Evolutionary conservation across 2,113 vertebrate species (phyloP).

Genomic region (Antidorcas marsupialis): DNA sequence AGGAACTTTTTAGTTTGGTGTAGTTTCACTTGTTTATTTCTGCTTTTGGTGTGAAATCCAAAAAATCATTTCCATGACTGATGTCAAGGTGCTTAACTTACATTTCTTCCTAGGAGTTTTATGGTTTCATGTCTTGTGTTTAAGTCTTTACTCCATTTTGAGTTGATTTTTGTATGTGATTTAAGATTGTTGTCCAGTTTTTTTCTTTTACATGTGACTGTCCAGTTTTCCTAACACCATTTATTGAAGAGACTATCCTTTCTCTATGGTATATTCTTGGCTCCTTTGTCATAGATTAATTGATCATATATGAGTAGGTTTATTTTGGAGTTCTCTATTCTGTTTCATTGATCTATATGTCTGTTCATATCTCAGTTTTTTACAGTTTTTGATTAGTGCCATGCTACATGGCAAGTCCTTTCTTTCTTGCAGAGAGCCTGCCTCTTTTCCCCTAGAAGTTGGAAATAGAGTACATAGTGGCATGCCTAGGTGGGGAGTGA

Average conservation of each 20-base stretch:
- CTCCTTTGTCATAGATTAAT: not conserved
- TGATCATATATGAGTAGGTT: not conserved
- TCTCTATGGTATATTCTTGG: not conserved
- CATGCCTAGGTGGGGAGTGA: not conserved
- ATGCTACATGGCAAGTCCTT: not conserved
- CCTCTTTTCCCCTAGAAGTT: not conserved
- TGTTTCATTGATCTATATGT: not conserved
- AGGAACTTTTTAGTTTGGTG: not conserved
- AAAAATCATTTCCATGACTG: not conserved
- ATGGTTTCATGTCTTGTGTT: not conserved
- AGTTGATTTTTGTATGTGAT: not conserved
- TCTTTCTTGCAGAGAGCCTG: not conserved
- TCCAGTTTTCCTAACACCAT: not conserved
- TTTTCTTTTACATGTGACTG: not conserved
- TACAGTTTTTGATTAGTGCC: not conserved
- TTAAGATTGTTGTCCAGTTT: not conserved
- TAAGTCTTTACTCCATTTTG: not conserved
- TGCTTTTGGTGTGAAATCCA: not conserved
- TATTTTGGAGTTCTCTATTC: not conserved
- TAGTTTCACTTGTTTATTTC: not conserved
- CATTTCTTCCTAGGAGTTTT: not conserved
- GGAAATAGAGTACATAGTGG: not conserved
- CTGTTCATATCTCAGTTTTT: not conserved
- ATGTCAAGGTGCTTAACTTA: not conserved
- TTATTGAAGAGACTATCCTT: not conserved